These are phyloP conservation scores for Rhinophrynus dorsalis DNA, from an alignment of 2,797 vertebrate genomes.

Conservation along the genomic window DNA sequence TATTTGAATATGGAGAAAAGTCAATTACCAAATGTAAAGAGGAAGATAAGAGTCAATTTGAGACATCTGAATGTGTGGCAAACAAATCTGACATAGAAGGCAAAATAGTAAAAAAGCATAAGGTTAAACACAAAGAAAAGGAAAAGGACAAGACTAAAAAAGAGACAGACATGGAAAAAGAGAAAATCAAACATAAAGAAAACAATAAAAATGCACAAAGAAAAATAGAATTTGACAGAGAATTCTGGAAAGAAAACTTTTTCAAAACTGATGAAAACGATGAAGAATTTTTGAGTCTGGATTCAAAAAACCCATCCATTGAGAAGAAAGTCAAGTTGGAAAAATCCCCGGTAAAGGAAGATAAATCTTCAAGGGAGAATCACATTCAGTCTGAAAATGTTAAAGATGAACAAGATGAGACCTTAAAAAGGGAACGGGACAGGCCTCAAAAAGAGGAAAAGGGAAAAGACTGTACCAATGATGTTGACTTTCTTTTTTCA, in stretches of 20 bases:
- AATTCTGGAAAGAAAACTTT: conserved; percentile 99
- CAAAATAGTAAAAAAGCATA: conserved; percentile 95
- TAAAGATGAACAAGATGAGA: conserved; percentile 89
- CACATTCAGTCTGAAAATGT: conserved; percentile 78
- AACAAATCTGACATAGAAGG: conserved; percentile 90
- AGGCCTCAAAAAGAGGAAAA: conserved; percentile 80
- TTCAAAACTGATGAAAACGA: conserved; percentile 97
- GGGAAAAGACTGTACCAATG: conserved; percentile 79
- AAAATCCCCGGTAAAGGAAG: conserved; percentile 79
- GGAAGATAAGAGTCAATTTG: conserved; percentile 75
- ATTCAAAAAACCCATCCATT: conserved; percentile 74
- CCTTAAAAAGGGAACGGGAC: conserved; percentile 83
- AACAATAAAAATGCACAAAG: conserved; percentile 84
- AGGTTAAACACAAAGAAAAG: conserved; percentile 90
- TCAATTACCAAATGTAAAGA: conserved; percentile 84
- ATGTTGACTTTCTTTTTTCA: conserved; percentile 71
- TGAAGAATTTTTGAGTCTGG: conserved; percentile 73
- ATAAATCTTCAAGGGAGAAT: conserved; percentile 82
- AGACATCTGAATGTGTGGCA: conserved; percentile 79
- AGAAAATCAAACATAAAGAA: conserved; percentile 86
- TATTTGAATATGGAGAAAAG: conserved; percentile 81
- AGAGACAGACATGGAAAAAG: conserved; percentile 87
- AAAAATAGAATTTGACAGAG: conserved; percentile 94
- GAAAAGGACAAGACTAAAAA: conserved; percentile 91
- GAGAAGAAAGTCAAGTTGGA: conserved; percentile 79